phyloP scores from a whole-genome alignment of 2,888 invertebrate genomes.

The Pheosia tremula region DNA sequence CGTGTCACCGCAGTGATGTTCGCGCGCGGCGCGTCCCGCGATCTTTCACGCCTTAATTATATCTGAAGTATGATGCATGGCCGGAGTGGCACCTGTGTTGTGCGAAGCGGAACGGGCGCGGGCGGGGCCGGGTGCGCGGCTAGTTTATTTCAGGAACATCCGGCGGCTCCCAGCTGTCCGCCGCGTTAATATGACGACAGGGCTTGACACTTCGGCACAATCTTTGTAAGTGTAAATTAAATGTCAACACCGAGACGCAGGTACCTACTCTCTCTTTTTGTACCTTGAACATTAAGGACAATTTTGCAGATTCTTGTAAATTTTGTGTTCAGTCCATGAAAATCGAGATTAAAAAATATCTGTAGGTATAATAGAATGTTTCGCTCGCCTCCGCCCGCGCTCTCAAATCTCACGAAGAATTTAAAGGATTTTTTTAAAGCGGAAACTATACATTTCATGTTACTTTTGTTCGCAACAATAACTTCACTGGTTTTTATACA shows the following conservation, averaged over 20 bases:
- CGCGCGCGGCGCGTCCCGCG: constrained; percentile 42
- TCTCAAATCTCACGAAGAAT: constrained; percentile 1
- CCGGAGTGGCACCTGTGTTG: constrained; percentile 68
- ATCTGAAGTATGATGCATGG: constrained; percentile 69
- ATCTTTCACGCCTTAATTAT: constrained; percentile 62
- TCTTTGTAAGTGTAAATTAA: constrained; percentile 69
- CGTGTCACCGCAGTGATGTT: constrained; percentile 24
- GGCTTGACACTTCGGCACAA: constrained; percentile 63
- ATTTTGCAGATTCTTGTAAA: constrained; percentile 4
- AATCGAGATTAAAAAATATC: constrained; percentile 1
- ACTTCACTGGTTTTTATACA: not conserved
- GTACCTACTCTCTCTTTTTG: constrained; percentile 17
- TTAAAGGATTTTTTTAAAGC: not conserved
- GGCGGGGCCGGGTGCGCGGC: constrained; percentile 33
- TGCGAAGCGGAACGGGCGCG: constrained; percentile 28
- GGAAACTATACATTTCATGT: not conserved
- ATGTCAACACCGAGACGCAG: constrained; percentile 55
- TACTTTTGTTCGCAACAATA: not conserved
- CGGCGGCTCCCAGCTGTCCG: constrained; percentile 75
- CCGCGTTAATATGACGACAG: constrained; percentile 75
- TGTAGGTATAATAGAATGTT: not conserved
- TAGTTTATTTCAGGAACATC: constrained; percentile 77
- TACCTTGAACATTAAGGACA: constrained; percentile 13
- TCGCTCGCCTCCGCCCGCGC: not conserved
- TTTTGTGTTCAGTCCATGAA: not conserved